Evolutionary conservation across 2,888 invertebrate genomes (phyloP).

Genomic region (Aphodius granarius): DNA sequence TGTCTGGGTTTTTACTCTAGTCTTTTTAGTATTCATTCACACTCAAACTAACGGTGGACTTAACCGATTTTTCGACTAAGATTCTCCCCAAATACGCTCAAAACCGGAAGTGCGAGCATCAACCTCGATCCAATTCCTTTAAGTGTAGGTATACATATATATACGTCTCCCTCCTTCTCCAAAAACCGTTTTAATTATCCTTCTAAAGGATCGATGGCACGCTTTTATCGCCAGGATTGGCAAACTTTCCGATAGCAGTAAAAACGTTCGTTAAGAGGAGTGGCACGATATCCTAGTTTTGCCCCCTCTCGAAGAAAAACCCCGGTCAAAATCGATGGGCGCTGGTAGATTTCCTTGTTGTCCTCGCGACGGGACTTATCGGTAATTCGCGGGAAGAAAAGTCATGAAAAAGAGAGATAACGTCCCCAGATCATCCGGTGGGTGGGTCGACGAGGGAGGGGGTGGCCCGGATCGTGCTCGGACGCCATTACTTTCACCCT

Average conservation of each 20-base stretch:
- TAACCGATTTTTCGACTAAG: no score
- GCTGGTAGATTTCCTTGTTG: background rate
- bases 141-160: background rate
- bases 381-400: constrained; percentile 8
- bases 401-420: constrained; percentile 13
- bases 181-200: background rate
- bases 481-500: constrained; percentile 49
- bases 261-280: background rate
- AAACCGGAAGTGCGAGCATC: background rate
- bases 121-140: background rate
- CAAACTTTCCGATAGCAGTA: background rate
- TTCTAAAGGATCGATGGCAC: background rate
- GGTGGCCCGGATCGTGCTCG: constrained; percentile 45
- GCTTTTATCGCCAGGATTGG: background rate
- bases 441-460: constrained; percentile 36
- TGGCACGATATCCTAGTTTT: background rate
- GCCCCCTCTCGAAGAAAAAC: no score
- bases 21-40: no score
- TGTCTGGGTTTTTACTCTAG: no score
- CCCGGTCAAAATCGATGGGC: background rate
- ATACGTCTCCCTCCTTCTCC: background rate
- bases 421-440: constrained; percentile 4
- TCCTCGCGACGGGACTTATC: background rate
- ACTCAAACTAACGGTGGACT: no score
- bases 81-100: background rate